These are phyloP conservation scores for Pseudomyrmex gracilis DNA, from an alignment of 1,140 invertebrate species.

Conservation along the genomic window DNA sequence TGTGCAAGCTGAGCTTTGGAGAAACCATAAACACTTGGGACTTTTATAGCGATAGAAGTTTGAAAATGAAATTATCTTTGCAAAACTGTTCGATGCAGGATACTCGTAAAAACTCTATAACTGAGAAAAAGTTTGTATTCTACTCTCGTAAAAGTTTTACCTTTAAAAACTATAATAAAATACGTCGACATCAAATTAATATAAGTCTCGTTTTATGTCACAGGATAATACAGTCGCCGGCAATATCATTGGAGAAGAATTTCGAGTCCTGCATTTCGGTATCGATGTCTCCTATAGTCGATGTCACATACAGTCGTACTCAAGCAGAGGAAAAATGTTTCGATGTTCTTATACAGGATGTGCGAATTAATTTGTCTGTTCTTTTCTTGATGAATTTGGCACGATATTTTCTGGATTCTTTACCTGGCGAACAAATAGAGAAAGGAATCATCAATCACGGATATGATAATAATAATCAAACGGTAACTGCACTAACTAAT, in stretches of 20 bases:
- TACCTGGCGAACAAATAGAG: slow-evolving; percentile 87
- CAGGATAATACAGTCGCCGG: slow-evolving; percentile 90
- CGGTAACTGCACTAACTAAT: slow-evolving; percentile 65
- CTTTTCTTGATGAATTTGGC: slow-evolving; percentile 90
- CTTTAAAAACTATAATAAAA: background rate
- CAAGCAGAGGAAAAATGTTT: slow-evolving; percentile 88
- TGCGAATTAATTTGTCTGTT: slow-evolving; percentile 90
- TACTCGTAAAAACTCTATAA: slow-evolving; percentile 88
- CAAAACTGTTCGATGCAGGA: slow-evolving; percentile 90
- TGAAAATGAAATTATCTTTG: slow-evolving; percentile 90
- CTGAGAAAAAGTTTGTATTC: slow-evolving; percentile 87
- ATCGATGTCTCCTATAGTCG: slow-evolving; percentile 89
- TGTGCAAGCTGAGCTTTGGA: slow-evolving; percentile 90
- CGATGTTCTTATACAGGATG: slow-evolving; percentile 90
- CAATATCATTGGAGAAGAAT: slow-evolving; percentile 86
- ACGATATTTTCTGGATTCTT: slow-evolving; percentile 89
- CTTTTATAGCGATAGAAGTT: slow-evolving; percentile 89
- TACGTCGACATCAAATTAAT: slow-evolving; percentile 19
- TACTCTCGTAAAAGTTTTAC: slow-evolving; percentile 2
- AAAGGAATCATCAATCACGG: slow-evolving; percentile 89
- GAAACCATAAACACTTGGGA: slow-evolving; percentile 89
- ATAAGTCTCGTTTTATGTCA: slow-evolving; percentile 66
- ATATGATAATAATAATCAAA: slow-evolving; percentile 86
- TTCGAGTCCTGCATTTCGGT: slow-evolving; percentile 87
- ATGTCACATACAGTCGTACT: slow-evolving; percentile 88